Conservation (phyloP, 2,888 invertebrate species). For the Cryptocephalus primarius region DNA sequence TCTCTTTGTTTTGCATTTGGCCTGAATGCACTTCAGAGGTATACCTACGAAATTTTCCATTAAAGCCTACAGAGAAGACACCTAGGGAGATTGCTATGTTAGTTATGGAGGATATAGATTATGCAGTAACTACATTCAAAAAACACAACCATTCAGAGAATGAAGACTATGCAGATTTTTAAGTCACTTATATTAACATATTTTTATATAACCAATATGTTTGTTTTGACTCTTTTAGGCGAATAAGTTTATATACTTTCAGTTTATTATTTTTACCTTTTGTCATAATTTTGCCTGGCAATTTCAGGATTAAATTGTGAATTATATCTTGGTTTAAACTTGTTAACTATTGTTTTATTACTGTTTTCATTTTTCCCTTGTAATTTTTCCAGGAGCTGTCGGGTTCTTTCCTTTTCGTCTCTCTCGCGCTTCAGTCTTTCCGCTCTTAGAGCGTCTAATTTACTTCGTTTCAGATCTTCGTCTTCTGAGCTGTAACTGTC, state of each 20-base stretch:
- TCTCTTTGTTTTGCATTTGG: too few species aligned
- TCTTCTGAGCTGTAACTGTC: slow-evolving; percentile 13
- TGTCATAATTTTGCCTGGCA: slow-evolving; percentile 62
- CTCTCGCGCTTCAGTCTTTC: slow-evolving; percentile 73
- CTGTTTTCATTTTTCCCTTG: slow-evolving; percentile 39
- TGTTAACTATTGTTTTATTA: slow-evolving; percentile 16
- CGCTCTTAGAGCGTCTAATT: slow-evolving; percentile 58
- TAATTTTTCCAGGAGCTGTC: slow-evolving; percentile 59
- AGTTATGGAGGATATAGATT: too few species aligned
- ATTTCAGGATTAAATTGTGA: slow-evolving; percentile 93
- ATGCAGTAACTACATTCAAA: too few species aligned
- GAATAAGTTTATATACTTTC: background rate
- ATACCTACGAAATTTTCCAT: too few species aligned
- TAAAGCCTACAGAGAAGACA: too few species aligned
- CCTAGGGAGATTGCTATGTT: too few species aligned
- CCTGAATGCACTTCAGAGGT: too few species aligned
- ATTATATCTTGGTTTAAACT: slow-evolving; percentile 63
- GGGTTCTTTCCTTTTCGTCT: slow-evolving; percentile 61
- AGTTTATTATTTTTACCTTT: background rate
- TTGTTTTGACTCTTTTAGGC: too few species aligned
- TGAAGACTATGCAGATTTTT: too few species aligned
- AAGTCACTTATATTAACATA: too few species aligned
- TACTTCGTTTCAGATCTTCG: slow-evolving; percentile 25
- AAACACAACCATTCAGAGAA: too few species aligned
- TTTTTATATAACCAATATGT: too few species aligned